Percentiles rank a stretch among this genome's conserved stretches.
Conservation (phyloP, 2,113 vertebrate species). For the Osmerus mordax region DNA sequence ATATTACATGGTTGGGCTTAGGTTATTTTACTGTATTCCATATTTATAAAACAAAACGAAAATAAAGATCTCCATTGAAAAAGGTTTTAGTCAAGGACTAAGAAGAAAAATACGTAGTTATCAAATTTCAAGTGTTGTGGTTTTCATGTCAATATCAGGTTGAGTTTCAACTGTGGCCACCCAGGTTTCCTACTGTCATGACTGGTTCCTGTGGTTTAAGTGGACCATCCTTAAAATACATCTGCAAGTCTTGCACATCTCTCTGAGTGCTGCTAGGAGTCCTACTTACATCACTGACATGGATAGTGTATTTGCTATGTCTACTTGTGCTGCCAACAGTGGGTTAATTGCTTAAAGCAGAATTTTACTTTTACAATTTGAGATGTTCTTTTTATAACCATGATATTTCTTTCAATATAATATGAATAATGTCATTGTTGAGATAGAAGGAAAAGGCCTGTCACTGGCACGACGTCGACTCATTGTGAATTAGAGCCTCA, state of each 20-base stretch:
- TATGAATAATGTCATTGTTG: no score
- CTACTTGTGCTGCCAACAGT: neutral
- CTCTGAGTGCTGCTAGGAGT: constrained; percentile 27
- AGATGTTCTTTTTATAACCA: no score
- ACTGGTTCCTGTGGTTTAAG: neutral
- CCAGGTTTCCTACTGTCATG: constrained; percentile 38
- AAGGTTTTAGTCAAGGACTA: neutral
- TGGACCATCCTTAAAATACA: constrained; percentile 38
- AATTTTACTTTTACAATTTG: neutral
- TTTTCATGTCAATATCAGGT: constrained; percentile 19
- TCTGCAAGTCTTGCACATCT: constrained; percentile 36
- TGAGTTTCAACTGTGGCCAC: constrained; percentile 15
- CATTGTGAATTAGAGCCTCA: constrained; percentile 46
- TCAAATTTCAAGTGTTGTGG: constrained; percentile 1
- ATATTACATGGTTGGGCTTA: no score
- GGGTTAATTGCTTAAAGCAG: neutral
- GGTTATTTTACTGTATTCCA: no score
- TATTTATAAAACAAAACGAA: no score
- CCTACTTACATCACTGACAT: neutral
- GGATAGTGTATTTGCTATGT: constrained; percentile 1
- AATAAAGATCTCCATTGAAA: no score
- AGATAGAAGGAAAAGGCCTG: neutral
- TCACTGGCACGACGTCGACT: constrained; percentile 29
- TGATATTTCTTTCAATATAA: no score
- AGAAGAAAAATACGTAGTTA: neutral